Percentiles rank a stretch among this genome's conserved stretches.
These are phyloP conservation scores for Diplazon laetatorius DNA, from an alignment of 2,888 invertebrate species.

Conservation along the genomic window DNA sequence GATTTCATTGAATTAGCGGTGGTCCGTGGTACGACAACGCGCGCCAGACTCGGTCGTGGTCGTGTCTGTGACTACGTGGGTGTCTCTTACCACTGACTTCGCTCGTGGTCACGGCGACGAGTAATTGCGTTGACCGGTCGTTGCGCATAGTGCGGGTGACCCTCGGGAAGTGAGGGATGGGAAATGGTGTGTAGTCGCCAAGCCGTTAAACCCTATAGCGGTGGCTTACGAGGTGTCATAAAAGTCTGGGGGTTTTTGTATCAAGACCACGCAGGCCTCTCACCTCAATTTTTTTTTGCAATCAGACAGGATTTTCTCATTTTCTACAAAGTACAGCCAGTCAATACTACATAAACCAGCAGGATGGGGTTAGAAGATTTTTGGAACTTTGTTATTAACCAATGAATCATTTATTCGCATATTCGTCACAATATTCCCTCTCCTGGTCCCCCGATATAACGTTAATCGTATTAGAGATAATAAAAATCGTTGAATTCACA, in stretches of 20 bases:
- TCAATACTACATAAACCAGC: too few species aligned
- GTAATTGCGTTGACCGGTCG: conserved; percentile 63
- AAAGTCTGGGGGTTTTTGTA: conserved; percentile 40
- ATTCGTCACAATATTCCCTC: too few species aligned
- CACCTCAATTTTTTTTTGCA: not conserved
- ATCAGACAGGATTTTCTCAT: conserved; percentile 8
- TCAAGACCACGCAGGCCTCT: conserved; percentile 12
- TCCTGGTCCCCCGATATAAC: too few species aligned
- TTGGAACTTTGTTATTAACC: not conserved
- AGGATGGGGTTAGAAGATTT: not conserved
- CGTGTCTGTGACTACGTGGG: conserved; percentile 50
- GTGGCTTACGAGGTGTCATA: conserved; percentile 35
- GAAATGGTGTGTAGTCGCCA: conserved; percentile 24
- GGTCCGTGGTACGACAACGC: conserved; percentile 28
- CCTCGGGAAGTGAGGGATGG: conserved; percentile 21
- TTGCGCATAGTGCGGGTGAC: conserved; percentile 41
- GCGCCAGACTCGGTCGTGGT: conserved; percentile 16
- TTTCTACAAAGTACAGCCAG: not conserved
- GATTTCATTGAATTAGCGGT: conserved; percentile 54
- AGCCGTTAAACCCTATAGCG: conserved; percentile 23
- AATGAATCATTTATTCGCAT: too few species aligned
- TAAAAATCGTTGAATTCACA: not conserved
- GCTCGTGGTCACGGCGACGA: conserved; percentile 65
- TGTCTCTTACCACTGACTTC: conserved; percentile 34
- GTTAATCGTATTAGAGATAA: not conserved